Percentiles rank a stretch among this genome's conserved stretches.
phyloP scores from a whole-genome alignment of 2,888 invertebrate species.

The Mythimna albipuncta region DNA sequence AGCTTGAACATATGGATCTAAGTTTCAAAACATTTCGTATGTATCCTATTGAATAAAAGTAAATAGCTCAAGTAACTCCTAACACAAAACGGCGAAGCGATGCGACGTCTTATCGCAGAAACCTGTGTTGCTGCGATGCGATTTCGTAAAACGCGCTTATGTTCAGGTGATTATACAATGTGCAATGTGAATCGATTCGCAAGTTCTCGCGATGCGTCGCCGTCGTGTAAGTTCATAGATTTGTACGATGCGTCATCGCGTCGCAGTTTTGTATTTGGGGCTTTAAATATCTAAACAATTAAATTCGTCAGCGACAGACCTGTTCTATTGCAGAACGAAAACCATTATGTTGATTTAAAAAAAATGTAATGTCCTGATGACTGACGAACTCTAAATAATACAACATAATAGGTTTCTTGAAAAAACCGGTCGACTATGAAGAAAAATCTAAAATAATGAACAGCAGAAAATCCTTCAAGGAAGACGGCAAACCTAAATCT shows the following conservation, averaged over 20 bases:
- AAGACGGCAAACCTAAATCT: constrained; percentile 25
- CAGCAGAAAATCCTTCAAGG: not conserved
- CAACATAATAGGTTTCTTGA: not conserved
- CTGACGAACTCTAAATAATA: not conserved
- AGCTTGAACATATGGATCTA: not conserved
- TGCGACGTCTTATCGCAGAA: no score
- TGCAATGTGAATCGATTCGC: no score
- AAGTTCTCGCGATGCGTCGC: no score
- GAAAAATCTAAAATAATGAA: not conserved
- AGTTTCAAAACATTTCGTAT: not conserved
- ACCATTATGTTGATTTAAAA: not conserved
- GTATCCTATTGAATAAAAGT: not conserved
- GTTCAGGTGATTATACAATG: no score
- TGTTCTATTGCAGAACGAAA: not conserved
- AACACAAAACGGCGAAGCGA: no score
- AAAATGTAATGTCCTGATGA: not conserved
- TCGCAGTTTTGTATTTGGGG: not conserved
- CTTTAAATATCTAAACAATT: not conserved
- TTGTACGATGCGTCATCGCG: no score
- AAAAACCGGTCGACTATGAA: not conserved
- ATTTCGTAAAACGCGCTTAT: no score
- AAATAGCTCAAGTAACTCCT: no score
- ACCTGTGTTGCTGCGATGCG: no score
- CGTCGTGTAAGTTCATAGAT: no score
- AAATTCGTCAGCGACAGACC: no score